Conservation (phyloP, 2,888 invertebrate genomes). For the Synanthedon formicaeformis region DNA sequence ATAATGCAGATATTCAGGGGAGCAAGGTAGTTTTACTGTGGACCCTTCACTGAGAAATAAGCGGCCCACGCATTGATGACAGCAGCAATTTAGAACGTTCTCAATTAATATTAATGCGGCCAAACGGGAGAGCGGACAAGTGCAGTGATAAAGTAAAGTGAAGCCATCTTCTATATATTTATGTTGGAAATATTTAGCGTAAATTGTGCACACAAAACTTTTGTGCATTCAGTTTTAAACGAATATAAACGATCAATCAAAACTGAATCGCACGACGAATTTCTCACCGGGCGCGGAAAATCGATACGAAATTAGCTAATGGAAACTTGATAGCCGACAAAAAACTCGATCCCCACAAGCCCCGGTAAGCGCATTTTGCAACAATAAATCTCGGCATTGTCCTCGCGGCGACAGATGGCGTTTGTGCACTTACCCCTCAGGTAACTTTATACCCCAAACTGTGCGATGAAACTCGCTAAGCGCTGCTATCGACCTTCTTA, state of each 20-base stretch:
- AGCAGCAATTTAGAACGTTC: constrained; percentile 51
- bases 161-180: too few relatives aligned
- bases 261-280: constrained; percentile 34
- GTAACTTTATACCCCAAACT: constrained; percentile 46
- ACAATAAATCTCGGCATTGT: constrained; percentile 61
- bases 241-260: constrained; percentile 64
- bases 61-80: constrained; percentile 45
- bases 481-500: constrained; percentile 13
- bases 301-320: constrained; percentile 68
- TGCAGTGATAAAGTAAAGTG: neutral
- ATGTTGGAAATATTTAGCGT: too few relatives aligned
- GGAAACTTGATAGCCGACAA: constrained; percentile 67
- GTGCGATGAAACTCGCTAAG: constrained; percentile 10
- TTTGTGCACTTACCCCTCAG: constrained; percentile 31
- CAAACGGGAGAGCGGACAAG: constrained; percentile 11
- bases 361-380: constrained; percentile 52
- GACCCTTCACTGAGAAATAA: constrained; percentile 18
- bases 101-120: constrained; percentile 56
- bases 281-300: constrained; percentile 39
- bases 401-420: constrained; percentile 56
- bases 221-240: constrained; percentile 23
- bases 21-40: constrained; percentile 16
- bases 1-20: constrained; percentile 61
- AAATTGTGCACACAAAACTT: neutral
- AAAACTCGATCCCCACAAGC: constrained; percentile 53